phyloP scores from a whole-genome alignment of 2,888 invertebrate genomes.

The Gibbula magus region DNA sequence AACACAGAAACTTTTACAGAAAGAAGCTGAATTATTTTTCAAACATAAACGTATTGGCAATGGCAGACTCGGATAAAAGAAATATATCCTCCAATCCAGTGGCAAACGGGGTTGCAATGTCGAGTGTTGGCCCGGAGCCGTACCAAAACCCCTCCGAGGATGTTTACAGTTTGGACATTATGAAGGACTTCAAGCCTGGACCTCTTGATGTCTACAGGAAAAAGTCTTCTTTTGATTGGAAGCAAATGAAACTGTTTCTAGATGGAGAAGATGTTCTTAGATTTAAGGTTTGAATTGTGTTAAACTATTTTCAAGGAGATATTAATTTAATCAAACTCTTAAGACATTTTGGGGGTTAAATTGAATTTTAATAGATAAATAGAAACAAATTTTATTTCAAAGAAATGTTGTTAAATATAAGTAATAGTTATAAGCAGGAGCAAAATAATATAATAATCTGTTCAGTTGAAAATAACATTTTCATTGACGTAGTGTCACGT shows the following conservation, averaged over 20 bases:
- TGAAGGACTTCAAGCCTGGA: constrained; percentile 76
- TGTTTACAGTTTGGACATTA: constrained; percentile 27
- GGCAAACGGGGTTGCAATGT: neutral
- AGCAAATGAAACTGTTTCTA: constrained; percentile 85
- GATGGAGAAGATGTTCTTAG: constrained; percentile 86
- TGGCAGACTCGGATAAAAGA: neutral
- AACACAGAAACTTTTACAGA: neutral
- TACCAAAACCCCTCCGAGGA: neutral
- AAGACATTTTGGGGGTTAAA: neutral
- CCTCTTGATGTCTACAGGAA: constrained; percentile 88
- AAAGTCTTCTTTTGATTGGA: constrained; percentile 90
- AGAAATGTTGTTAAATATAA: no score
- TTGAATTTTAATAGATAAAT: neutral
- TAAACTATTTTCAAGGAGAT: no score
- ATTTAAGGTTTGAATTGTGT: constrained; percentile 81
- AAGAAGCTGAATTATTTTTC: no score
- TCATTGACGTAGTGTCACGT: no score
- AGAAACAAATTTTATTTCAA: no score
- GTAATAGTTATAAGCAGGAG: no score
- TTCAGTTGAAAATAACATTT: no score
- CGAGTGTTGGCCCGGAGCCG: neutral
- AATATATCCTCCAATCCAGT: neutral
- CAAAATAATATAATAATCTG: no score
- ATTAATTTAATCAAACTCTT: no score
- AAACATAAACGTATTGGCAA: neutral